Base-by-base conservation (phyloP, 2,113 vertebrate genomes). In the Pampusana beccarii region DNA sequence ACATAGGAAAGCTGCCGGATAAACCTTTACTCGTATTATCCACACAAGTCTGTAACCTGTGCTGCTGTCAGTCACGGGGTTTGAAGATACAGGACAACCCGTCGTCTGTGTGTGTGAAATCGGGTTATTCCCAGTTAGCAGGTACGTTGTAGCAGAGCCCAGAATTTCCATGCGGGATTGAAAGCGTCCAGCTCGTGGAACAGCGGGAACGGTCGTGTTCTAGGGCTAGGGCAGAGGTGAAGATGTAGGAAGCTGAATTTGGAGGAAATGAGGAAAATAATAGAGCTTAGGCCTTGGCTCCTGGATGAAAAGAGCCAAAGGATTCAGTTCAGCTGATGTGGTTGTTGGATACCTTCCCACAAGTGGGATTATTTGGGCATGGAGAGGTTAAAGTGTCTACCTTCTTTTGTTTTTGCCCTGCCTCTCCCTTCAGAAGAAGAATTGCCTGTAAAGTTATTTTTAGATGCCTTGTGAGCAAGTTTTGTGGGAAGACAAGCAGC, bases 371-470 rank as follows among this genome's bases (percentile, higher is more conserved):
- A 2, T 72, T 44, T 16, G 65, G 65, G 5, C 50, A 66, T 0
- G n/a, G 92, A 92, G 92, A 79, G 61, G 92, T 96, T 96, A 93
- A 93, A 7, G 69, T 16, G 36, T 23, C 74, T 46, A 6, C 0
- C 0, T 26, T n/a, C 77, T 26, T 65, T n/a, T 89, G 72, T 84
- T 90, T 90, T 91, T 70, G 73, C 73, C 57, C 65, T 75, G 48
- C 90, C 80, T 93, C 73, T 85, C 77, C 31, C 46, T 93, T 78
- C 73, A 31, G 86, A 90, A 58, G 54, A 80, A 84, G 93, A 50
- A 7, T 87, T 91, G 92, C 44, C 93, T 80, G 46, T 91, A 77
- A 93, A 93, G 77, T 93, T 95, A 96, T 96, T 96, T 95, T 95
- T 96, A 96, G 94, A 51, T 28, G 31, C 48, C 73, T 94, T 46